Evolutionary conservation across 2,888 invertebrate species (phyloP).

Genomic region (Xylophagus ater): DNA sequence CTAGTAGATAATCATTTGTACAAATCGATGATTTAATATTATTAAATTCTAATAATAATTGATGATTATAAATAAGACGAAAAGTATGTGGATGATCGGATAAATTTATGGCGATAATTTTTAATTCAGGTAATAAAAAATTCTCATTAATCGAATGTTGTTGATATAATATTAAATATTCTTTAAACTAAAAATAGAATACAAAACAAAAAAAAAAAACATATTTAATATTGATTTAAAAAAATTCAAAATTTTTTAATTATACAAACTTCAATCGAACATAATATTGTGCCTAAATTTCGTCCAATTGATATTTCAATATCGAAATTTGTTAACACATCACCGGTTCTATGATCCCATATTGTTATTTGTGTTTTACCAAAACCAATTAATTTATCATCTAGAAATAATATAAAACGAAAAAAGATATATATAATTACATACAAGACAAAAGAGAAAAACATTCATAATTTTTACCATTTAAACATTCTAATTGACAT

Average conservation of each 20-base stretch:
- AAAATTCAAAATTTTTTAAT: background rate
- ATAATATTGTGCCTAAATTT: constrained; percentile 26
- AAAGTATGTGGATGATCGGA: constrained; percentile 30
- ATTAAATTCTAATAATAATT: constrained; percentile 26
- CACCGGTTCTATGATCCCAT: constrained; percentile 38
- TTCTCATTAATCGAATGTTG: constrained; percentile 1
- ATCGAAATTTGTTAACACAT: constrained; percentile 35
- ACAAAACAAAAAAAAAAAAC: background rate
- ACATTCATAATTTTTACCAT: constrained; percentile 20
- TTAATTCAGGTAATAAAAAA: constrained; percentile 23
- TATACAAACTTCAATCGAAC: constrained; percentile 7
- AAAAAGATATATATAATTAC: constrained; percentile 1
- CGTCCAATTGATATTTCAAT: constrained; percentile 29
- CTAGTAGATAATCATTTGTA: constrained; percentile 30
- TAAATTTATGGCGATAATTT: constrained; percentile 31
- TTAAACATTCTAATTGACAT: constrained; percentile 30
- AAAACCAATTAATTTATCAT: constrained; percentile 35
- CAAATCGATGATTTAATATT: constrained; percentile 24
- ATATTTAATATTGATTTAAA: background rate
- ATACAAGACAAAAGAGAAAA: background rate
- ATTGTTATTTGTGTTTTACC: constrained; percentile 32
- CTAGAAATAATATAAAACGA: constrained; percentile 15
- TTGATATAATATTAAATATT: constrained; percentile 17
- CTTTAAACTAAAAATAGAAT: constrained; percentile 13
- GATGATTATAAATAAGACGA: constrained; percentile 27